Percentiles rank a stretch among this genome's conserved stretches.
Evolutionary conservation across 2,797 vertebrate genomes (phyloP).

Genomic region (Pipistrellus nathusii): DNA sequence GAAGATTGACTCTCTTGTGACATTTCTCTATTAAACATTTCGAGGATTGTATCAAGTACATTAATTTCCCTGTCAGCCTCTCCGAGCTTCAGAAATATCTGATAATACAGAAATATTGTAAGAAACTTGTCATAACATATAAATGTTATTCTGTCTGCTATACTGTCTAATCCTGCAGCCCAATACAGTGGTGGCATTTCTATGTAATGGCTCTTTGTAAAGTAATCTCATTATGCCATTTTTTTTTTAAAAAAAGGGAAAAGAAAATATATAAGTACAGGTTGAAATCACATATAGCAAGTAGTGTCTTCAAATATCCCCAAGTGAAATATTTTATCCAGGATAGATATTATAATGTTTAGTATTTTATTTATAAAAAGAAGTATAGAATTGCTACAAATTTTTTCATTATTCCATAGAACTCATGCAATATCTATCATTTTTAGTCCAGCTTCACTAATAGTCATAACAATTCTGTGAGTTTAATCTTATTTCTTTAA

Average conservation of each 20-base stretch:
- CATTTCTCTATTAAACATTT: conserved; percentile 69
- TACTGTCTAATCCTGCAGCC: neutral
- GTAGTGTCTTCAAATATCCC: neutral
- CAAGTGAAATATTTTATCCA: conserved; percentile 14
- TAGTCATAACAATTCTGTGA: neutral
- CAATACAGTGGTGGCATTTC: neutral
- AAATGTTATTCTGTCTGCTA: neutral
- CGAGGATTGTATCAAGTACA: conserved; percentile 36
- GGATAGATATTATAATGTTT: neutral
- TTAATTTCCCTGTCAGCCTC: conserved; percentile 65
- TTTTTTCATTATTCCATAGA: neutral
- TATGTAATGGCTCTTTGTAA: neutral
- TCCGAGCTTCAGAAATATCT: conserved; percentile 44
- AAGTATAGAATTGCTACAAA: neutral
- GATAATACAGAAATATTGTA: conserved; percentile 23
- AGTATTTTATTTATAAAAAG: neutral
- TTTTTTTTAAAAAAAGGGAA: neutral
- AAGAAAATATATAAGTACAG: neutral
- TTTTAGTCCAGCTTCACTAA: neutral
- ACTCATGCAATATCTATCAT: neutral
- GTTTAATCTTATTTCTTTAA: conserved; percentile 12
- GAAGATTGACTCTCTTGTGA: conserved; percentile 55
- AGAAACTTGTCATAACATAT: conserved; percentile 20
- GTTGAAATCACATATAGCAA: neutral
- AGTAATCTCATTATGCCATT: neutral